A percentile compares a stretch with the other conserved stretches of the same genome.
These are phyloP conservation scores for Dioctria linearis DNA, from an alignment of 2,888 invertebrate genomes.

Conservation along the genomic window DNA sequence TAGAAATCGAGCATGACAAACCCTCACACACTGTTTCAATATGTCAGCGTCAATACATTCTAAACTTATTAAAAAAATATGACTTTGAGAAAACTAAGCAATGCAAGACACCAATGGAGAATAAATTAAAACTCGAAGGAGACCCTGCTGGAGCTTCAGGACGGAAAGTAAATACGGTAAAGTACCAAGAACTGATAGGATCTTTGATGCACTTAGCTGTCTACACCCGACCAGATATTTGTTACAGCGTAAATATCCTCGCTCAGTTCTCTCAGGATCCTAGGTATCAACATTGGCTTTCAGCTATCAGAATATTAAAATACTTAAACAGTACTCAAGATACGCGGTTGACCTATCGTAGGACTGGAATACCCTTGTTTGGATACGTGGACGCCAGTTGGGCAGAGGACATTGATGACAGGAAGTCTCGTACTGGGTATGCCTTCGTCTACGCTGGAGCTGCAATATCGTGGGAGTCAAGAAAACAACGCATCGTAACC, in stretches of 20 bases:
- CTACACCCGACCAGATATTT: constrained; percentile 51
- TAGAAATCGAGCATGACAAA: neutral
- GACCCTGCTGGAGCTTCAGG: no score
- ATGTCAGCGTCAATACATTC: no score
- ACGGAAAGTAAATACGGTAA: no score
- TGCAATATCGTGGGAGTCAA: neutral
- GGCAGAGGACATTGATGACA: neutral
- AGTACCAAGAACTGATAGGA: constrained; percentile 21
- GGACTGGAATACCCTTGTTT: neutral
- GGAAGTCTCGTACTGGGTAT: neutral
- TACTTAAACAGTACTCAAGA: neutral
- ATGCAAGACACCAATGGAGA: no score
- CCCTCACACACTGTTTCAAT: neutral
- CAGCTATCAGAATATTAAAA: neutral
- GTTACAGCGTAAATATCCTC: constrained; percentile 45
- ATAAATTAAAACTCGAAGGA: neutral
- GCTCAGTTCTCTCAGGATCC: constrained; percentile 15
- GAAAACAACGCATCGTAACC: neutral
- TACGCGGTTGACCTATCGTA: neutral
- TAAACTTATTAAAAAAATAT: no score
- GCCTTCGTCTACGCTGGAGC: neutral
- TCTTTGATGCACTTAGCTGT: constrained; percentile 53
- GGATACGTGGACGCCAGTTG: neutral
- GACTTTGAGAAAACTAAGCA: no score
- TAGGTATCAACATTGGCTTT: neutral